Evolutionary conservation across 2,113 vertebrate genomes (phyloP).

Genomic region (Tenebrosternarchus preto): DNA sequence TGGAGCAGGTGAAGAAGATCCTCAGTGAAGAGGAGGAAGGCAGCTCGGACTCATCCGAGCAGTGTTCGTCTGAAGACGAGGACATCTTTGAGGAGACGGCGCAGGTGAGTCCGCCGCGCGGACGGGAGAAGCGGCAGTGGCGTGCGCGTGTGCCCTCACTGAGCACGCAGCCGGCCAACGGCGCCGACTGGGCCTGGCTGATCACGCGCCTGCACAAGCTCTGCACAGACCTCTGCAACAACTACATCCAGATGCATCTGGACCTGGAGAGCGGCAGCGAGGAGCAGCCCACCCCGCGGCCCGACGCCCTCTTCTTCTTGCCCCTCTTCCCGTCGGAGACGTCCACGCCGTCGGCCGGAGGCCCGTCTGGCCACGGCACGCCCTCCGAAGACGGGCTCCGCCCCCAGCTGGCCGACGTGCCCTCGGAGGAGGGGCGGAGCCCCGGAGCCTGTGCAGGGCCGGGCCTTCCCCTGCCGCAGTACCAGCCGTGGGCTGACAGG

Average conservation of each 20-base stretch:
- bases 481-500: slow-evolving; percentile 72
- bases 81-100: slow-evolving; percentile 98
- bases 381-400: slow-evolving; percentile 85
- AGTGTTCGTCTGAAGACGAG: slow-evolving; percentile 94
- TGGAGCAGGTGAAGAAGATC: slow-evolving; percentile 91
- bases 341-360: slow-evolving; percentile 83
- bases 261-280: slow-evolving; percentile 86
- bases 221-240: slow-evolving; percentile 91
- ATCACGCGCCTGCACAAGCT: slow-evolving; percentile 90
- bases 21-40: slow-evolving; percentile 91
- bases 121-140: slow-evolving; percentile 87
- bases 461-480: slow-evolving; percentile 48
- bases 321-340: slow-evolving; percentile 90
- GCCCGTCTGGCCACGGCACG: slow-evolving; percentile 82
- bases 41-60: slow-evolving; percentile 90
- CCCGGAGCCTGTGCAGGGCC: slow-evolving; percentile 65
- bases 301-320: slow-evolving; percentile 83
- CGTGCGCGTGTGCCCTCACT: slow-evolving; percentile 81
- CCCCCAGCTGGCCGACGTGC: slow-evolving; percentile 67
- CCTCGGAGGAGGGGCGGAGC: slow-evolving; percentile 74
- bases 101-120: slow-evolving; percentile 91
- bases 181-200: slow-evolving; percentile 93
- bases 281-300: slow-evolving; percentile 70
- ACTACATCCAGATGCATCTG: slow-evolving; percentile 96
- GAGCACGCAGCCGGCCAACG: slow-evolving; percentile 84